Percentiles rank a stretch among this genome's conserved stretches.
Evolutionary conservation across 2,888 invertebrate genomes (phyloP).

Genomic region (Bursaphelenchus okinawaensis): DNA sequence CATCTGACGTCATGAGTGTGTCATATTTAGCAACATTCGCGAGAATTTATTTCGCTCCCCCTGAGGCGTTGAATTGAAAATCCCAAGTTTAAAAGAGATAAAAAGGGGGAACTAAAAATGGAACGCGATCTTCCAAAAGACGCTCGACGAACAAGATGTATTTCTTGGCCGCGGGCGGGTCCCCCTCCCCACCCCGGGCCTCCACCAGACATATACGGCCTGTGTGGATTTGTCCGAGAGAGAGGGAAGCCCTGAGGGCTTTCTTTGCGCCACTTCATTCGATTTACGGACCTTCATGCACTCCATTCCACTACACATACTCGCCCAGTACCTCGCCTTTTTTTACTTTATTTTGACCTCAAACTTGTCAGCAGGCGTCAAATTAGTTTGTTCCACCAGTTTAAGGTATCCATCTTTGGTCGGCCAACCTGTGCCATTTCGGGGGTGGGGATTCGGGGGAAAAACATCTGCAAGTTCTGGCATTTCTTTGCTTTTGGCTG

Average conservation of each 20-base stretch:
- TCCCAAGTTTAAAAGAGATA: background rate
- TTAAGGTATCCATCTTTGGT: too few species aligned
- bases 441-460: too few species aligned
- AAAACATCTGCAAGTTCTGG: too few species aligned
- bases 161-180: constrained; percentile 1
- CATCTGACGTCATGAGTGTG: too few species aligned
- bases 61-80: background rate
- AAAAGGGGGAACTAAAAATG: background rate
- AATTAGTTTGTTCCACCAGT: background rate
- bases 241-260: background rate
- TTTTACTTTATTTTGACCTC: background rate
- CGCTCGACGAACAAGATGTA: background rate
- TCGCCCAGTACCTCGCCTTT: background rate
- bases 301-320: background rate
- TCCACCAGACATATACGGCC: background rate
- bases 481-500: too few species aligned
- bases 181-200: background rate
- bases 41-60: background rate
- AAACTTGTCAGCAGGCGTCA: background rate
- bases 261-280: background rate
- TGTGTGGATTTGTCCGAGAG: background rate
- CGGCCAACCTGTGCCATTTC: too few species aligned
- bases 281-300: background rate
- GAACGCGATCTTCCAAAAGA: background rate
- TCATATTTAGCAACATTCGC: background rate